Conservation (phyloP, 2,888 invertebrate genomes). For the Plutella xylostella region DNA sequence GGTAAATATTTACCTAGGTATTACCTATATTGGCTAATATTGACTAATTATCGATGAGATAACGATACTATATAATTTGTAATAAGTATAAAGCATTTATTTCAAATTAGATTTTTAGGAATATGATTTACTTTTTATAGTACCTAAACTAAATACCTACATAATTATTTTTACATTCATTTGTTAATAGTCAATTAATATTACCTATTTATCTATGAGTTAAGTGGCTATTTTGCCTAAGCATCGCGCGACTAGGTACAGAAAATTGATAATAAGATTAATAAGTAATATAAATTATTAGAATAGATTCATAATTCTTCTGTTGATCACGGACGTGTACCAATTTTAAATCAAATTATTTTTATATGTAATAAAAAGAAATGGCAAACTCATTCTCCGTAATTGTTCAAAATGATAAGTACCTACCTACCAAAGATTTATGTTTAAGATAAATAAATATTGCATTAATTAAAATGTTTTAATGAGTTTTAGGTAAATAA, state of each 20-base stretch:
- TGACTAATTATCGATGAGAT: background rate
- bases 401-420: background rate
- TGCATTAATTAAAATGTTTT: constrained; percentile 48
- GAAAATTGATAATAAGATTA: background rate
- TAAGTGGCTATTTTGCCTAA: too few species aligned
- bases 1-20: background rate
- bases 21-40: background rate
- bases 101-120: too few species aligned
- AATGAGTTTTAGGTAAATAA: constrained; percentile 57
- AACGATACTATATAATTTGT: too few species aligned
- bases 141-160: background rate
- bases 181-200: too few species aligned
- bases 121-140: background rate
- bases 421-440: background rate
- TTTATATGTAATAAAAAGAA: constrained; percentile 4
- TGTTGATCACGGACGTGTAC: background rate
- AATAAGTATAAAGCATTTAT: too few species aligned
- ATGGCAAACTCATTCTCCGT: background rate
- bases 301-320: background rate
- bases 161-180: too few species aligned
- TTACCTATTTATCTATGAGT: too few species aligned
- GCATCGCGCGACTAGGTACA: too few species aligned
- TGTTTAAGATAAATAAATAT: background rate
- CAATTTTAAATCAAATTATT: constrained; percentile 8
- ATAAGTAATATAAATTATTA: background rate